Evolutionary conservation across 2,113 vertebrate species (phyloP), one percentile per base, ranked within the genome.

Genomic region (Amblyornis subalaris): DNA sequence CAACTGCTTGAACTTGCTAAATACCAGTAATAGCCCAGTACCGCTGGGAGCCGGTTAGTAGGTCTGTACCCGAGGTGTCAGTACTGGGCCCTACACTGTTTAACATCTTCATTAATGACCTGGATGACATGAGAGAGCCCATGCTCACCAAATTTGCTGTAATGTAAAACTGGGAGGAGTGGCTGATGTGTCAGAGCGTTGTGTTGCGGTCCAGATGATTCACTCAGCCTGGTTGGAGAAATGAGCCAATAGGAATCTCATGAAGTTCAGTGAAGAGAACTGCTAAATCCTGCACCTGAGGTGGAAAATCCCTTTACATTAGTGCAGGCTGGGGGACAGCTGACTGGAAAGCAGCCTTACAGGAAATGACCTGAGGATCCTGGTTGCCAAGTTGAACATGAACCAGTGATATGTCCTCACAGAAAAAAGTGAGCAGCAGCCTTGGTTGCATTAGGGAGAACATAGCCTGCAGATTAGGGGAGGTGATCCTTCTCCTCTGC

Each of bases 391-490:
- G 8, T 16, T 89, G 54, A 54, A 50, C 16, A 20, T 13, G 13
- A 77, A 36, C 3, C 33, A 60, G 16, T 50, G 58, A 54, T 9
- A 54, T 2, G 2, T 10, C 12, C 12, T 78, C 44, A 60, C 5
- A 64, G 13, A 44, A 80, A 84, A 53, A 44, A 12, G 11, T 1
- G 0, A 77, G 12, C 24, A 25, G 4, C 15, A 45, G 5, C 15
- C 16, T 40, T 2, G 5, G 9, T 40, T 83, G 44, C 51, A 25
- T 17, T 61, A 65, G 13, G 23, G 44, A 60, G 5, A 78, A 7
- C 0, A 0, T 38, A 71, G 14, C 8, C 7, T 65, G 14, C 8
- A 78, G 13, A 25, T 2, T 50, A 20, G 25, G 23, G 11, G 10
- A 51, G 26, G 24, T 2, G 0, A 48, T 72, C 36, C 20, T 47